Base-by-base conservation (phyloP, 2,797 vertebrate species). In the Myotis planiceps region DNA sequence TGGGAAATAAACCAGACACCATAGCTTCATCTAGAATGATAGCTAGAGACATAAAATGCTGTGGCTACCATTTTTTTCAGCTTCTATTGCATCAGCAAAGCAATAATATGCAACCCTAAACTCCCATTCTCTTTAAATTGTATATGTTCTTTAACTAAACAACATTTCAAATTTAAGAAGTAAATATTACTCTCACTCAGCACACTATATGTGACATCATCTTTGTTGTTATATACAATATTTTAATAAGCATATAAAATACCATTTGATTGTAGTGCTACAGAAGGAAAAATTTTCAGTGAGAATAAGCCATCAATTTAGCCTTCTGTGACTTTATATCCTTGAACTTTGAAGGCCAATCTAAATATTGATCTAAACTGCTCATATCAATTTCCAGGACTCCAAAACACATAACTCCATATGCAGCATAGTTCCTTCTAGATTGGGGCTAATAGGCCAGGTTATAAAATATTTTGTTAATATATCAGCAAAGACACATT, bases 1-100 rank as follows among this genome's bases (percentile, higher is more conserved):
- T 93, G 84, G 90, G 93, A 96, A 97, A 93, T 96, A 58, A 96
- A 88, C 63, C 68, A 86, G 68, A 84, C 32, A 85, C 76, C 45
- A 32, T 16, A 72, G 49, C 25, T 94, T 92, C 84, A 51, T 49
- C 49, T 39, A 90, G 29, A 74, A 78, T 96, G 71, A 93, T 45
- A 93, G 63, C 60, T 68, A 21, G 72, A 81, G 51, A 93, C 18
- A 29, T 88, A 86, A 91, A 89, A 21, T 85, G n/a, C 79, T 69
- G 19, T n/a, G 66, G 87, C 39, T 94, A 42, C 66, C 55, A 23
- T 90, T 79, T 51, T 68, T 80, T 47, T 21, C 29, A 15, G 32
- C 32, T 94, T 82, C 72, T 71, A 39, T 45, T 66, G 1, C 51
- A 72, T 15, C 65, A 88, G 34, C 37, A 34, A 63, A 86, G 37